Conservation (phyloP, 2,888 invertebrate species). For the Drosophila prostipennis region DNA sequence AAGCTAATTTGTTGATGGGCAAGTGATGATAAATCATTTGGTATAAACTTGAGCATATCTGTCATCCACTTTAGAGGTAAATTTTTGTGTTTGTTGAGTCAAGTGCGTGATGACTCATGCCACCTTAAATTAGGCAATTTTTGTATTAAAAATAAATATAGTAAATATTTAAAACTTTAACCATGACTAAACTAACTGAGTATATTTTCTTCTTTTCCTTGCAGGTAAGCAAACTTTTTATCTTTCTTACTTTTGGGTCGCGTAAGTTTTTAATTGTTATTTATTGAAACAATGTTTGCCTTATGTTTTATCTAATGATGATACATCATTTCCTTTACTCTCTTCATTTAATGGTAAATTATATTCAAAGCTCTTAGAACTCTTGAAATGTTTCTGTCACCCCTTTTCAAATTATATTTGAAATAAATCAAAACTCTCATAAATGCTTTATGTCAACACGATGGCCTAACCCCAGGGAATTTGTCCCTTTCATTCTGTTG, state of each 20-base stretch:
- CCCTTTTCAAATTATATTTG: slow-evolving; percentile 7
- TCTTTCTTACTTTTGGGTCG: slow-evolving; percentile 1
- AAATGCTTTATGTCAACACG: slow-evolving; percentile 67
- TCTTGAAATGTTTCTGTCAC: slow-evolving; percentile 6
- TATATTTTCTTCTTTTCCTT: slow-evolving; percentile 32
- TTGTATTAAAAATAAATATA: not conserved
- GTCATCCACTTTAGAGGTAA: slow-evolving; percentile 32
- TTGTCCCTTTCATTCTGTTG: slow-evolving; percentile 14
- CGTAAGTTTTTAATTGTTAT: slow-evolving; percentile 5
- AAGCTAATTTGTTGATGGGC: slow-evolving; percentile 31
- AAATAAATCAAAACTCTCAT: slow-evolving; percentile 46
- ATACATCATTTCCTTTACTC: too few relatives aligned
- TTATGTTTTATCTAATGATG: not conserved
- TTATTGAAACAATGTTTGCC: not conserved
- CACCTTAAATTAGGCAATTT: not conserved
- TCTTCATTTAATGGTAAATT: not conserved
- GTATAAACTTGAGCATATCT: slow-evolving; percentile 15
- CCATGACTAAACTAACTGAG: slow-evolving; percentile 5
- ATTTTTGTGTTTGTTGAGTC: slow-evolving; percentile 23
- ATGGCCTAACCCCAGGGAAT: slow-evolving; percentile 14
- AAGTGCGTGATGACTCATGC: slow-evolving; percentile 39
- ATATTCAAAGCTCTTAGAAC: not conserved
- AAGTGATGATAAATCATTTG: slow-evolving; percentile 44
- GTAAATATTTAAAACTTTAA: not conserved
- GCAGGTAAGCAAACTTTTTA: slow-evolving; percentile 53